Evolutionary conservation across 2,113 vertebrate species (phyloP), one percentile per base, ranked within the genome.

Genomic region (Phrynosoma blainvillii): DNA sequence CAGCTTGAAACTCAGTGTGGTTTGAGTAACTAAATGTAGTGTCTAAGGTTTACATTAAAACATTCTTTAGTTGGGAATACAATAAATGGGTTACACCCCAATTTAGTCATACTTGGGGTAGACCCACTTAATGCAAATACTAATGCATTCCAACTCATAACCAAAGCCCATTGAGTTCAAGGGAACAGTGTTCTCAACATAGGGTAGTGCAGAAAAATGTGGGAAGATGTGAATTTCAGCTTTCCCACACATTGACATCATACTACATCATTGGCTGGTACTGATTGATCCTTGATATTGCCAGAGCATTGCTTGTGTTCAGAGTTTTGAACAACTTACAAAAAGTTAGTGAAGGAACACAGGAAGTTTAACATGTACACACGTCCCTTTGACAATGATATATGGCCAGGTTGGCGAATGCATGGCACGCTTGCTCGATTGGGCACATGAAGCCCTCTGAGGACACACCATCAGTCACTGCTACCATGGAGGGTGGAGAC

Each of bases 31-130:
- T 70, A 12, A 11, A 9, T 66, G 4, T 76, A 83, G 75, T 56
- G 85, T 62, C 75, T 71, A 66, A 87, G 71, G 80, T 86, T 92
- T 79, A 62, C 70, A 90, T 68, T 16, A 80, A 65, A 20, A 30
- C 32, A 91, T 78, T 77, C 42, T 23, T 68, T 79, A 80, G 90
- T 40, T 74, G 70, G 87, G 20, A n/a, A 5, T 5, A 87, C 66
- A 77, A 89, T 47, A 78, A 68, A 4, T 42, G 76, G 65, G 12
- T 82, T 82, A 12, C n/a, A 82, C 65, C 65, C 73, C 13, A 36
- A 82, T 82, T 65, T 82, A 82, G 25, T 16, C 2, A 82, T 82
- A 82, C 12, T 42, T 42, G 21, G 40, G 66, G 25, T 12, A 42
- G n/a, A 66, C 12, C 23, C 36, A 81, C 54, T 62, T 18, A 30